Evolutionary conservation across 1,140 invertebrate species (phyloP), one percentile per base, ranked within the genome.

Genomic region (Cotesia glomerata): DNA sequence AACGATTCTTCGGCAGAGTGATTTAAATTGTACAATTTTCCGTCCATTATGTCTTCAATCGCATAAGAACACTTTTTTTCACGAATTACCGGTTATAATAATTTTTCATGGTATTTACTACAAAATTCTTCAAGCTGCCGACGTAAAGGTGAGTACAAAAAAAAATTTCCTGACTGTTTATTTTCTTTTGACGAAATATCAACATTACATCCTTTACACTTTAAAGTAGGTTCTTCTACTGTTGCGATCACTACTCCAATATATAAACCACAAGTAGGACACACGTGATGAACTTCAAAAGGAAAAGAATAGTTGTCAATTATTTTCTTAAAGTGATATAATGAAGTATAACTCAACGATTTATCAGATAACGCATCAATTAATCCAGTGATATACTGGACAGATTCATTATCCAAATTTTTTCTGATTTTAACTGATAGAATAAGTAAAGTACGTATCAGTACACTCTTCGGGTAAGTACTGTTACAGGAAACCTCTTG

Each of bases 41-140:
- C n/a, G n/a, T n/a, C n/a, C n/a, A n/a, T n/a, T n/a, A 52, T 36
- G 7, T 36, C 35, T 36, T 36, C 35, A 7, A 36, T 4, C 7
- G 35, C 35, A 7, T 36, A 7, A 4, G 35, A 7, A 36, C 35
- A 36, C 7, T 36, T 3, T 7, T 36, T 36, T 36, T 7, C 3
- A 3, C 35, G 35, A 36, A 4, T 36, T 36, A 4, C 7, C 3
- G 7, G 3, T 3, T 36, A 36, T 4, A 36, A 7, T 36, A 36
- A 7, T 3, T 54, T 11, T 16, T 14, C 59, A 85, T 0, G 90
- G 88, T 8, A 92, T 78, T 56, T 4, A 3, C 88, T 87, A n/a
- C 51, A 67, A 67, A 67, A 67, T 52, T 67, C 32, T 32, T 32
- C 26, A 8, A 67, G 26, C 9, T 67, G 65, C 52, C 52, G 45